Base-by-base conservation (phyloP, 2,888 invertebrate genomes). In the Euzophera pinguis region DNA sequence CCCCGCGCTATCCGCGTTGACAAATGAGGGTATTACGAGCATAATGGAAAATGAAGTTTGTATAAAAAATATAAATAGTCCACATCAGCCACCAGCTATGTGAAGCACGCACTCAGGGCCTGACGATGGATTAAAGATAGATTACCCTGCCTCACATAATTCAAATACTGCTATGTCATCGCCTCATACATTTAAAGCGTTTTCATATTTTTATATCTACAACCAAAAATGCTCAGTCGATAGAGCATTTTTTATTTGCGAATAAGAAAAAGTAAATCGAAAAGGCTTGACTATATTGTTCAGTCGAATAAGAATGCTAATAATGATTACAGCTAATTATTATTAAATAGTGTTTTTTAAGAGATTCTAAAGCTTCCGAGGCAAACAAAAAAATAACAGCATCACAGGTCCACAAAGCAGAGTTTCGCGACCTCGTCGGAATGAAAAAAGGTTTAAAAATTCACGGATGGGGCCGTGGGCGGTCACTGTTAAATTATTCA, bases 61-160 rank as follows among this genome's bases (percentile, higher is more conserved):
- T 38, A 53, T 54, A 60, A 62, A 62, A 57, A 62, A 58, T 60
- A 55, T 58, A 55, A 39, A 55, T 59, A 55, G 67, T 37, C 59
- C 57, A 47, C 62, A 64, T 67, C 66, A 61, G 59, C 62, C 61
- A 64, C 59, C 62, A 63, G 62, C 54, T 69, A 69, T 65, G 65
- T 62, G 62, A 58, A 69, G 71, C 70, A 68, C 70, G 67, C 61
- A 58, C 62, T 59, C 59, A 37, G 54, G 34, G 55, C 56, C 58
- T 57, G 60, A 45, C 64, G 69, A 70, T 66, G 63, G 75, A 75
- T 74, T 59, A 64, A 69, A 73, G 73, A 82, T 79, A 76, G 75
- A 80, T 77, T 69, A 75, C 73, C 66, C 64, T 63, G 53, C 41
- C 53, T 50, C 52, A 50, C 51, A 55, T 55, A 56, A 56, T 52